Evolutionary conservation across 1,140 invertebrate species (phyloP), one percentile per base, ranked within the genome.

Genomic region (Zophobas atratus): DNA sequence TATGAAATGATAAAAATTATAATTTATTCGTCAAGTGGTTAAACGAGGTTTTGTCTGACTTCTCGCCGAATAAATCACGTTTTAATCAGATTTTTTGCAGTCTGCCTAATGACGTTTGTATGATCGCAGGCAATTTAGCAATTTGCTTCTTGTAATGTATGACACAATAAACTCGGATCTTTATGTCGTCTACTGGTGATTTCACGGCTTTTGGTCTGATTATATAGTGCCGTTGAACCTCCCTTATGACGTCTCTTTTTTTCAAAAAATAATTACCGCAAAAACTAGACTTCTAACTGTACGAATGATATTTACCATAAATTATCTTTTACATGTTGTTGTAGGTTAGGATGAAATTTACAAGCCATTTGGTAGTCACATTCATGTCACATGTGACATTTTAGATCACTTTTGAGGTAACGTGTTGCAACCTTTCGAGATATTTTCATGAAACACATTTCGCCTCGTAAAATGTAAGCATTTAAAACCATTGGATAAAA

Each of bases 61-160:
- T 46, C 6, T 46, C 6, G 43, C 43, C 20, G 53, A 60, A 67
- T 43, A 67, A 67, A 67, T 67, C 60, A 32, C 60, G 8, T 20
- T 8, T 67, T 4, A 38, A 67, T 43, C 33, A 2, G 2, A 38
- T 8, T n/a, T 63, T 63, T 63, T 51, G 43, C 43, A 46, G 43
- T 46, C 6, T 3, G 43, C 43, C 3, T 46, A 46, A 46, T 46
- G 43, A 46, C 6, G n/a, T 53, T 56, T 8, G 20, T 60, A 32
- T 60, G 56, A 60, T 60, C 39, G 38, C 20, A n/a, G 20, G 60
- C 39, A 67, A 67, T 67, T 67, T 32, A 48, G 38, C 39, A 67
- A 67, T 67, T 67, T 67, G 60, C 60, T 43, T 67, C 60, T 67
- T 6, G 39, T 67, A 67, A 67, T 67, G 60, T 67, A 43, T 33